Percentiles rank a stretch among this genome's conserved stretches.
Evolutionary conservation across 2,113 vertebrate species (phyloP).

Genomic region (Cyprinodon variegatus): DNA sequence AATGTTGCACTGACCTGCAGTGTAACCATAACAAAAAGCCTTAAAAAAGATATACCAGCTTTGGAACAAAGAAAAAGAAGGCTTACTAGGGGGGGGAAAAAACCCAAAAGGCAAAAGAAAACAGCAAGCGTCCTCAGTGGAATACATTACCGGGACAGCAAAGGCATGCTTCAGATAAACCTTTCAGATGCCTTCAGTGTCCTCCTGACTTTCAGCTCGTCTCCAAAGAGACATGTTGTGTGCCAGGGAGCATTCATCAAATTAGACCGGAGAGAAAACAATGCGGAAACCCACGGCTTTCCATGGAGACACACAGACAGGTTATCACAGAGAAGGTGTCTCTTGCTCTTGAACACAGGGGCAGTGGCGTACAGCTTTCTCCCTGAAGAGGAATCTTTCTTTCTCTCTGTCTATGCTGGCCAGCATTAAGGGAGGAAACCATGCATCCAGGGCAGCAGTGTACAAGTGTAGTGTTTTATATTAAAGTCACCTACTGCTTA

Average conservation of each 20-base stretch:
- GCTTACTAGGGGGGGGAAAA: slow-evolving; percentile 27
- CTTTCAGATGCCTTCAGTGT: slow-evolving; percentile 78
- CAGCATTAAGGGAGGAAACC: slow-evolving; percentile 28
- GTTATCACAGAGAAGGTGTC: slow-evolving; percentile 77
- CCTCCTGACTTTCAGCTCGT: slow-evolving; percentile 78
- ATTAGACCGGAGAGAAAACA: slow-evolving; percentile 78
- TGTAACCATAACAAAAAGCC: slow-evolving; percentile 18
- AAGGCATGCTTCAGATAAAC: slow-evolving; percentile 69
- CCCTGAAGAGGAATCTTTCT: slow-evolving; percentile 36
- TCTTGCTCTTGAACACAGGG: slow-evolving; percentile 53
- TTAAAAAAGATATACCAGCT: slow-evolving; percentile 35
- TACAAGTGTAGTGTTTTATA: slow-evolving; percentile 33
- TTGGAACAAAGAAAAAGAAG: slow-evolving; percentile 36
- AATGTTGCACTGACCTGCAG: slow-evolving; percentile 26
- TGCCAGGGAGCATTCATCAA: slow-evolving; percentile 80
- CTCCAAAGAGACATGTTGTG: slow-evolving; percentile 76
- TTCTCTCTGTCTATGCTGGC: neutral
- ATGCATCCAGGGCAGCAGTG: slow-evolving; percentile 27
- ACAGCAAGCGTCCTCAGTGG: slow-evolving; percentile 61
- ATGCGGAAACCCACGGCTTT: slow-evolving; percentile 61
- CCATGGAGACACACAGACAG: slow-evolving; percentile 70
- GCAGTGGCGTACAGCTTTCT: slow-evolving; percentile 48
- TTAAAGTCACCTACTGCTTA: slow-evolving; percentile 22
- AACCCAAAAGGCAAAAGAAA: slow-evolving; percentile 51
- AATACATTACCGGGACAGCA: slow-evolving; percentile 70